These are phyloP conservation scores for Psix sp. DNA, from an alignment of 1,140 invertebrate species.

Conservation along the genomic window DNA sequence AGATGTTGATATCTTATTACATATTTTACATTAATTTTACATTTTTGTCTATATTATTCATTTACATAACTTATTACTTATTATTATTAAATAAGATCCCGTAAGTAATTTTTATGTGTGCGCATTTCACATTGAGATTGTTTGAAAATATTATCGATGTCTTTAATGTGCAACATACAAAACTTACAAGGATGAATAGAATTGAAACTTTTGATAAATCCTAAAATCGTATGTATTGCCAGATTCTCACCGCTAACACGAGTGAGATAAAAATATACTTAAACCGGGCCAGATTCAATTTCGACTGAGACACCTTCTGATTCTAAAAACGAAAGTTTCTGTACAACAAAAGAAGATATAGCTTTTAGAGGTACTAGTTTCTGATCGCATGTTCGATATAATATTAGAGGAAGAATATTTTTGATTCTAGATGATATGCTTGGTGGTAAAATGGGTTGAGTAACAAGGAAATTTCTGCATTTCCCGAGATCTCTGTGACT, in stretches of 20 bases:
- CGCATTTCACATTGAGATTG: slow-evolving; percentile 22
- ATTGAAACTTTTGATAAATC: slow-evolving; percentile 37
- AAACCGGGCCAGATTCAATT: background rate
- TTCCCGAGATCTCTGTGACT: no score
- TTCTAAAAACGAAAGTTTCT: slow-evolving; percentile 39
- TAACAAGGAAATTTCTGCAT: no score
- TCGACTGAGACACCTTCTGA: slow-evolving; percentile 14
- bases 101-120: slow-evolving; percentile 11
- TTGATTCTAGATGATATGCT: no score
- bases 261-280: slow-evolving; percentile 34
- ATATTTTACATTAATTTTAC: no score
- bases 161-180: slow-evolving; percentile 17
- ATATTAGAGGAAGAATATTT: no score
- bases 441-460: no score
- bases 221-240: slow-evolving; percentile 32
- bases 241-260: slow-evolving; percentile 35
- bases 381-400: no score
- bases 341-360: no score
- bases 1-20: no score
- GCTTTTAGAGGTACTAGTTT: no score
- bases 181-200: slow-evolving; percentile 30
- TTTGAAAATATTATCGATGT: slow-evolving; percentile 15
- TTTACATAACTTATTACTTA: no score
- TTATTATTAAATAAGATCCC: slow-evolving; percentile 10
- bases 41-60: no score